Percentiles rank a stretch among this genome's conserved stretches.
phyloP scores from a whole-genome alignment of 2,888 invertebrate genomes.

The Bombylius major region DNA sequence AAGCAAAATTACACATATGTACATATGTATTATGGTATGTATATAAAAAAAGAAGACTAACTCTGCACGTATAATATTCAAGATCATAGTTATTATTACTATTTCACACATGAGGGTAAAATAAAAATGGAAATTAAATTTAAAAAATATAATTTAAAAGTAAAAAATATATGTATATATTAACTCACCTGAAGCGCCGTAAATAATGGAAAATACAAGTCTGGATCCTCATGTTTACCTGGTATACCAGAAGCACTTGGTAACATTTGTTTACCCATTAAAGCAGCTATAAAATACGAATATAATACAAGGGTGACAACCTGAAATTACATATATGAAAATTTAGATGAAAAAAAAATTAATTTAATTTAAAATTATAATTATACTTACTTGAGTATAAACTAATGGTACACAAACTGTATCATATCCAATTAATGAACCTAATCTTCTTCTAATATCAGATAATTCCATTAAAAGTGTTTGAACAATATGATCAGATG shows the following conservation, averaged over 20 bases:
- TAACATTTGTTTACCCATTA: constrained; percentile 78
- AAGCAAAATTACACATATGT: no score
- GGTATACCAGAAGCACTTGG: constrained; percentile 41
- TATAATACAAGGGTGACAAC: constrained; percentile 86
- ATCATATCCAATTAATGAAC: constrained; percentile 79
- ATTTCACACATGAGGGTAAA: no score
- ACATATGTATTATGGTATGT: no score
- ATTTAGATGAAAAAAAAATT: neutral
- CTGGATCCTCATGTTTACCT: constrained; percentile 48
- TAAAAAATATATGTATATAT: no score
- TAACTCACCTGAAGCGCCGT: constrained; percentile 67
- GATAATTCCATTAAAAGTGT: constrained; percentile 80
- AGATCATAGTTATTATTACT: no score
- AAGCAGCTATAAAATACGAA: constrained; percentile 78
- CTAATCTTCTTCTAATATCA: constrained; percentile 71
- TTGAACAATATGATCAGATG: constrained; percentile 85
- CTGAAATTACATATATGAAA: constrained; percentile 39
- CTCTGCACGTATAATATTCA: no score
- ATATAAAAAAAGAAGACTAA: no score
- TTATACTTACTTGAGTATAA: constrained; percentile 66
- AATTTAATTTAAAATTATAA: neutral
- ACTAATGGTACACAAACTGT: constrained; percentile 86
- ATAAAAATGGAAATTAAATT: no score
- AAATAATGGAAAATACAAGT: constrained; percentile 83
- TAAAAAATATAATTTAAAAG: no score